Evolutionary conservation across 2,888 invertebrate species (phyloP).

Genomic region (Papilio demoleus): DNA sequence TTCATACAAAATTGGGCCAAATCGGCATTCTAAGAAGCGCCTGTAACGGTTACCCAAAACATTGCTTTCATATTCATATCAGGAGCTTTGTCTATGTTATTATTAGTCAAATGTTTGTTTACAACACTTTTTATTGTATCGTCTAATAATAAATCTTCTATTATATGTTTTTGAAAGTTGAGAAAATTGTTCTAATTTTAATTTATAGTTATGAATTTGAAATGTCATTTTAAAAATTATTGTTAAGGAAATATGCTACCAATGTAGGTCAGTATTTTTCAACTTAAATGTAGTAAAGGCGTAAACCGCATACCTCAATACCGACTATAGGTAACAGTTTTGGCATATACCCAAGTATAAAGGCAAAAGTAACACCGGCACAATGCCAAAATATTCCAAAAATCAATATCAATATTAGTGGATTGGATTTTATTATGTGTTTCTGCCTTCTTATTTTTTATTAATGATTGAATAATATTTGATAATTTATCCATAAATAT

Average conservation of each 20-base stretch:
- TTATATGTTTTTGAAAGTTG: not conserved
- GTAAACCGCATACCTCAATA: not conserved
- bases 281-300: not conserved
- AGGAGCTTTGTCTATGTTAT: slow-evolving; percentile 2
- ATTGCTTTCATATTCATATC: slow-evolving; percentile 28
- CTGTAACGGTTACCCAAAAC: slow-evolving; percentile 45
- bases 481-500: no score
- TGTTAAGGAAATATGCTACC: not conserved
- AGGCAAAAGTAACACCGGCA: not conserved
- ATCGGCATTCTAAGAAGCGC: slow-evolving; percentile 66
- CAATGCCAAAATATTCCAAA: not conserved
- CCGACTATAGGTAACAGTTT: not conserved
- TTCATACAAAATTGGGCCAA: slow-evolving; percentile 76
- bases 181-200: not conserved
- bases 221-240: not conserved
- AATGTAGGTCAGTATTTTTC: not conserved
- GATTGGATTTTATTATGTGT: not conserved
- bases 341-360: not conserved
- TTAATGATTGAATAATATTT: no score
- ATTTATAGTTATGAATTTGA: not conserved
- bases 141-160: not conserved
- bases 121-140: not conserved
- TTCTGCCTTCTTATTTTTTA: no score
- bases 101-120: not conserved
- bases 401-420: not conserved